Conservation (phyloP, 2,888 invertebrate species). For the Drosophila barbarae region DNA sequence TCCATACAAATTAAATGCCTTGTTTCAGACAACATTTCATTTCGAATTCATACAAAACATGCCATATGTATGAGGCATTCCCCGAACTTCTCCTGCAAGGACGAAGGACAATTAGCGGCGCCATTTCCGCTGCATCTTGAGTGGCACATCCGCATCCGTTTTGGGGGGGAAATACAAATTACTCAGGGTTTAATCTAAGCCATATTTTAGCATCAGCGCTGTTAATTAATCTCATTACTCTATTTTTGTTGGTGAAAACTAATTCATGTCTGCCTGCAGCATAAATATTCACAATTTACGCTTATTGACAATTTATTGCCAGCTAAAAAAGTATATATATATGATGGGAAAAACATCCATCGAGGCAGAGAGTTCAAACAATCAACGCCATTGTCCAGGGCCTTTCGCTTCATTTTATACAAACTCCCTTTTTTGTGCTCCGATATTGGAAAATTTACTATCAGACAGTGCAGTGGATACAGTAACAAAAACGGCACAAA, state of each 20-base stretch:
- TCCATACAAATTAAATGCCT: slow-evolving; percentile 70
- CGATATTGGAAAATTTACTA: slow-evolving; percentile 68
- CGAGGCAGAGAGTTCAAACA: slow-evolving; percentile 67
- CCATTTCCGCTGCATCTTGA: slow-evolving; percentile 62
- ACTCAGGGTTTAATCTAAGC: slow-evolving; percentile 33
- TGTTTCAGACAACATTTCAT: slow-evolving; percentile 69
- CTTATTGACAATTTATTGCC: slow-evolving; percentile 70
- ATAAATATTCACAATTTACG: slow-evolving; percentile 65
- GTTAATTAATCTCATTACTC: slow-evolving; percentile 60
- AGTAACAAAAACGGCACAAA: slow-evolving; percentile 23
- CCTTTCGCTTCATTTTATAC: slow-evolving; percentile 54
- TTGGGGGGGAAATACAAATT: slow-evolving; percentile 31
- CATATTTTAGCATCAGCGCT: slow-evolving; percentile 19
- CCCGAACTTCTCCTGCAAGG: slow-evolving; percentile 5
- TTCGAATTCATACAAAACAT: slow-evolving; percentile 70
- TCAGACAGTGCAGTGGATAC: slow-evolving; percentile 40
- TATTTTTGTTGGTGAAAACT: slow-evolving; percentile 39
- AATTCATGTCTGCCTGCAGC: slow-evolving; percentile 52
- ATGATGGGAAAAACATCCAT: slow-evolving; percentile 33
- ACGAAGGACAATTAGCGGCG: slow-evolving; percentile 58
- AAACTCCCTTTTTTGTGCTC: slow-evolving; percentile 51
- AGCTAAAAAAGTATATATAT: slow-evolving; percentile 15
- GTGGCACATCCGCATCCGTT: slow-evolving; percentile 60
- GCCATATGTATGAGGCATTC: slow-evolving; percentile 62
- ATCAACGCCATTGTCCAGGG: slow-evolving; percentile 66